Evolutionary conservation across 2,888 invertebrate species (phyloP), one percentile per base, ranked within the genome.

Genomic region (Uloborus plumipes): DNA sequence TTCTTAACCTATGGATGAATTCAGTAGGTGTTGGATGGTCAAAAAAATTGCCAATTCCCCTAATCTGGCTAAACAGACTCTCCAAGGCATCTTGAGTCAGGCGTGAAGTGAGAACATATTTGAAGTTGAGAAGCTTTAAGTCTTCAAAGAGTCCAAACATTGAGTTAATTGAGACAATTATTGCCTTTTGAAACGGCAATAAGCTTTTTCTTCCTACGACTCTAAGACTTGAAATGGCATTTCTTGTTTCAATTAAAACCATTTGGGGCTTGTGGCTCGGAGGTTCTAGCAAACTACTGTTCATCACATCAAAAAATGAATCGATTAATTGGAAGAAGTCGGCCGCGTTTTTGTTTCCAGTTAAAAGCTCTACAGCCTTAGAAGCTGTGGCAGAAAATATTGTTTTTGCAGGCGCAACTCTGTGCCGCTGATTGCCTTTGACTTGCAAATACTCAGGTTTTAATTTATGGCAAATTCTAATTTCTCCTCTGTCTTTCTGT

Each of bases 391-490:
- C 31, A 26, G 64, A 64, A 64, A 64, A 64, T 14, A 64, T 13
- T n/a, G 64, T 31, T 64, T 64, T 64, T 16, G 64, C 64, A 7
- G 49, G 39, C n/a, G 14, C 39, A 64, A 64, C 64, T 64, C 39
- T 64, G 39, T 64, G 64, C n/a, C 64, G 1, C 14, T 64, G 31
- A 39, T 64, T 64, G 9, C 64, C 64, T 47, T 31, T 64, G 0
- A 31, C 15, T 15, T 15, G 1, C n/a, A 47, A n/a, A 15, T 22
- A 3, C 1, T 31, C 15, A 6, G 16, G 15, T 64, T 31, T 64
- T 14, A 64, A 14, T 18, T 39, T 64, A 15, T 31, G 64, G 15
- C 64, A 64, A 4, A 64, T 13, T 64, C 39, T 64, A n/a, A 64
- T 64, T 64, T 64, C 64, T 15, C 64, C 39, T 16, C 31, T 9